phyloP scores from a whole-genome alignment of 2,888 invertebrate species.

The Drosophila parthenogenetica region DNA sequence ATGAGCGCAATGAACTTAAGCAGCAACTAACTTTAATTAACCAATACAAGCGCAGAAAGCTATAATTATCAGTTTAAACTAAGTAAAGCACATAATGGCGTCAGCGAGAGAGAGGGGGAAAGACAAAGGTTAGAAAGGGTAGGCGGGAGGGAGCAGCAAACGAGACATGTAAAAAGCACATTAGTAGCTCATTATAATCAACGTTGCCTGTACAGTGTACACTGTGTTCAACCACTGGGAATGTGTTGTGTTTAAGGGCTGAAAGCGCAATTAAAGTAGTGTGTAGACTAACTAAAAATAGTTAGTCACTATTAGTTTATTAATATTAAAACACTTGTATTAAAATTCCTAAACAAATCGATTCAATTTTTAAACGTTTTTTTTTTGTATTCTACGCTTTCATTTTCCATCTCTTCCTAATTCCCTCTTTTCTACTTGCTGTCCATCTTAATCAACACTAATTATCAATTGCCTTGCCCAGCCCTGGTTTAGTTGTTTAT shows the following conservation, averaged over 20 bases:
- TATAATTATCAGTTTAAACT: constrained; percentile 33
- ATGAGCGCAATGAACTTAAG: constrained; percentile 38
- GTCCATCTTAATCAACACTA: constrained; percentile 8
- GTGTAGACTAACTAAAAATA: background rate
- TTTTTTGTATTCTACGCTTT: too few species aligned
- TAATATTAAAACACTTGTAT: background rate
- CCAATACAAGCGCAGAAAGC: constrained; percentile 48
- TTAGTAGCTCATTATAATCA: constrained; percentile 68
- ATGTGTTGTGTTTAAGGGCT: constrained; percentile 31
- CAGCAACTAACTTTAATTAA: constrained; percentile 53
- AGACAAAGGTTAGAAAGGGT: background rate
- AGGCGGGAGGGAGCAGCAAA: background rate
- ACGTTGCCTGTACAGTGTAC: constrained; percentile 42
- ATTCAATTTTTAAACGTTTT: too few species aligned
- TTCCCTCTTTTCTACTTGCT: background rate
- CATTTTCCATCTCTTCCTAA: too few species aligned
- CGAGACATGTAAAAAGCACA: constrained; percentile 65
- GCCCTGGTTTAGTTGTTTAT: constrained; percentile 26
- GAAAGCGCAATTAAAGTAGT: background rate
- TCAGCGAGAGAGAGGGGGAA: background rate
- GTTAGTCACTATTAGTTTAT: background rate
- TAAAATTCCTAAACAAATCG: too few species aligned
- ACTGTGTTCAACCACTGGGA: constrained; percentile 21
- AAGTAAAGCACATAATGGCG: constrained; percentile 3
- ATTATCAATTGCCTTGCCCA: constrained; percentile 9